Evolutionary conservation across 2,888 invertebrate species (phyloP).

Genomic region (Ichneumoninae sp.): DNA sequence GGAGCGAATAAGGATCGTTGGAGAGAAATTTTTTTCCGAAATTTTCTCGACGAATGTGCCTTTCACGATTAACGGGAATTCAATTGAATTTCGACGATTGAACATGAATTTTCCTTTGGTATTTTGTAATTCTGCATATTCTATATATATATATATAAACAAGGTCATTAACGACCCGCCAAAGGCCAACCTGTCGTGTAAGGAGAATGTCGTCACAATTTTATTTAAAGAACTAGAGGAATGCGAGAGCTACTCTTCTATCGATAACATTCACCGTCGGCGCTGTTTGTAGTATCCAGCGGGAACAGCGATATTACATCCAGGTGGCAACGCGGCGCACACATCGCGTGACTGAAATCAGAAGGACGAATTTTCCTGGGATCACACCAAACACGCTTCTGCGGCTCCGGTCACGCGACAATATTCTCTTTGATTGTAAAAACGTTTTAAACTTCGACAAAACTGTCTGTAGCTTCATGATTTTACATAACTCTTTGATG

Average conservation of each 20-base stretch:
- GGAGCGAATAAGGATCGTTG: not conserved
- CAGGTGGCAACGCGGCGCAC: too few species aligned
- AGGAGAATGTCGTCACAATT: slow-evolving; percentile 45
- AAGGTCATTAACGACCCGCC: slow-evolving; percentile 26
- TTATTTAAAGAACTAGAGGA: slow-evolving; percentile 39
- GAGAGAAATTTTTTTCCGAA: not conserved
- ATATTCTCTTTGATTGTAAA: too few species aligned
- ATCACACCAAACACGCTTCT: too few species aligned
- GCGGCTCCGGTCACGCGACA: too few species aligned
- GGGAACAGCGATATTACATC: too few species aligned
- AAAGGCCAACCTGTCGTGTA: slow-evolving; percentile 33
- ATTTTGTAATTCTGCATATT: not conserved
- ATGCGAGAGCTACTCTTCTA: slow-evolving; percentile 20
- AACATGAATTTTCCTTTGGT: not conserved
- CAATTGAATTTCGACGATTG: not conserved
- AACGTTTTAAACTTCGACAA: too few species aligned
- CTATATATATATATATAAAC: not conserved
- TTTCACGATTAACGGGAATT: slow-evolving; percentile 13
- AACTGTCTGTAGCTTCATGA: too few species aligned
- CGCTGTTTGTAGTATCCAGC: not conserved
- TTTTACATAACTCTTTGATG: too few species aligned
- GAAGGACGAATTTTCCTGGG: too few species aligned
- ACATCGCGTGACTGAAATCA: too few species aligned
- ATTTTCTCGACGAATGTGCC: not conserved
- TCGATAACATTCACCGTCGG: slow-evolving; percentile 12